phyloP scores from a whole-genome alignment of 1,140 invertebrate genomes.

The Helicorthomorpha holstii region DNA sequence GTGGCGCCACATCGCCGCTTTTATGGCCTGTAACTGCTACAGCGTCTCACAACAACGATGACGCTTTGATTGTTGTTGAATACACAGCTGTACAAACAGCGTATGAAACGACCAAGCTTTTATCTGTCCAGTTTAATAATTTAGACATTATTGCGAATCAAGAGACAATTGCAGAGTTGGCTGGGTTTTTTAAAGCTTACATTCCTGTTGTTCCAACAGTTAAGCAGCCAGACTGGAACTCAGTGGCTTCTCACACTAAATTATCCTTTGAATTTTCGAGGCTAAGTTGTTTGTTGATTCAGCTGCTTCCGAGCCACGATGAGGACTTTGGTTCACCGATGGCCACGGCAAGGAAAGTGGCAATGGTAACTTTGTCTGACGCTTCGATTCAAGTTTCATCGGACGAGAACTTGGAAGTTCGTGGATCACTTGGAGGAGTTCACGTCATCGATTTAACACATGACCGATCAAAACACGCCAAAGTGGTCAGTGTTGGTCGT shows the following conservation, averaged over 20 bases:
- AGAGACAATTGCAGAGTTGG: constrained; percentile 80
- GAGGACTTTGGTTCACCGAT: no score
- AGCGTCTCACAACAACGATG: constrained; percentile 45
- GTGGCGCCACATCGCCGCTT: not conserved
- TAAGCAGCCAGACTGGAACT: no score
- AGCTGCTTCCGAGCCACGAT: no score
- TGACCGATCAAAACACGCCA: constrained; percentile 61
- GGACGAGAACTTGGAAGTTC: constrained; percentile 44
- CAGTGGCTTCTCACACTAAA: no score
- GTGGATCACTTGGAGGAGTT: constrained; percentile 74
- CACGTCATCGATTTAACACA: constrained; percentile 74
- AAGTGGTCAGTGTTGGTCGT: constrained; percentile 67
- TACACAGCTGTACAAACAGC: constrained; percentile 48
- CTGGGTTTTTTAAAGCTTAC: constrained; percentile 73
- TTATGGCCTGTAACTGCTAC: not conserved
- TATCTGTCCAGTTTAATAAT: constrained; percentile 80
- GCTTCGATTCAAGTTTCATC: constrained; percentile 77
- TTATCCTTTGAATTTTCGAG: no score
- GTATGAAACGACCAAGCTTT: constrained; percentile 34
- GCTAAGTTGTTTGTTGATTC: no score
- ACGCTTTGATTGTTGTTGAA: constrained; percentile 72
- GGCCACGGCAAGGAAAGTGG: no score
- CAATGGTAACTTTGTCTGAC: constrained; percentile 76
- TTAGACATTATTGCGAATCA: constrained; percentile 92
- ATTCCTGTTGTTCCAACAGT: no score